Percentiles rank a stretch among this genome's conserved stretches.
phyloP scores from a whole-genome alignment of 2,797 vertebrate genomes.

The Peromyscus melanophrys region DNA sequence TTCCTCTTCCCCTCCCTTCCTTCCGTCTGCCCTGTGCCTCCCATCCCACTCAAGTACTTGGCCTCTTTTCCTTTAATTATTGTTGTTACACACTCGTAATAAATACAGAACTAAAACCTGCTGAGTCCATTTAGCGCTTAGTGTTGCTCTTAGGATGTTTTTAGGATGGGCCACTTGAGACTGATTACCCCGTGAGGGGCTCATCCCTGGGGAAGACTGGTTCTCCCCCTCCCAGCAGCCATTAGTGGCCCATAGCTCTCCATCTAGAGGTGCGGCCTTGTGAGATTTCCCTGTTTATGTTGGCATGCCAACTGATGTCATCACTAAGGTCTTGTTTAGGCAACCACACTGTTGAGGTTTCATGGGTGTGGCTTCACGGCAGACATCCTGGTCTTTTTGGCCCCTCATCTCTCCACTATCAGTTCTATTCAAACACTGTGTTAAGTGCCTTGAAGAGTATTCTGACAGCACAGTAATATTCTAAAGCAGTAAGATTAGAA shows the following conservation, averaged over 20 bases:
- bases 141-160: not conserved
- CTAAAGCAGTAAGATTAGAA: not conserved
- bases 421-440: not conserved
- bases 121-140: not conserved
- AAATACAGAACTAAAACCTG: not conserved
- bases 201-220: not conserved
- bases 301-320: not conserved
- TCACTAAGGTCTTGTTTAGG: not conserved
- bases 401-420: not conserved
- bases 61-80: not conserved
- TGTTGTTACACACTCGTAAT: not conserved
- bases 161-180: not conserved
- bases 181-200: not conserved
- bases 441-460: not conserved
- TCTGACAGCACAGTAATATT: not conserved
- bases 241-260: not conserved
- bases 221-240: not conserved
- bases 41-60: not conserved
- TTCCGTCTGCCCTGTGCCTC: not conserved
- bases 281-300: not conserved
- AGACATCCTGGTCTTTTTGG: not conserved
- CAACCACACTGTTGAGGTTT: not conserved
- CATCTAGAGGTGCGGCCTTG: not conserved
- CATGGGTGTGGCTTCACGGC: not conserved
- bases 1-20: not conserved